phyloP scores from a whole-genome alignment of 35 echinoderm and acorn worm genomes.

The Apostichopus japonicus region DNA sequence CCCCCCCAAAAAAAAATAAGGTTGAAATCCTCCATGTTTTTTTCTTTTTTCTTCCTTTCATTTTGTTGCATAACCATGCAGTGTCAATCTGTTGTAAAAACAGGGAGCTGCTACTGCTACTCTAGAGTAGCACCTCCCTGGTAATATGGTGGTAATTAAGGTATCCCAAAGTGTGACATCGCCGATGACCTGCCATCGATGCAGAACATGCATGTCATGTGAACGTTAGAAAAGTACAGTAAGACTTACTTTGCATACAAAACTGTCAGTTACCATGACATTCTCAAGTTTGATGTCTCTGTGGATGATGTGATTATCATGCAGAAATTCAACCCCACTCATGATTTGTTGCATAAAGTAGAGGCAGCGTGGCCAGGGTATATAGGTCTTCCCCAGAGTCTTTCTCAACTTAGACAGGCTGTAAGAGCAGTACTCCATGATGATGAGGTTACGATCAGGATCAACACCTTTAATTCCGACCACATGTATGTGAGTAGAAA shows the following conservation, averaged over 20 bases:
- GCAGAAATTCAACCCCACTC: conserved; percentile 24
- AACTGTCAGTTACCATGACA: conserved; percentile 28
- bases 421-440: conserved; percentile 41
- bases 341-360: conserved; percentile 50
- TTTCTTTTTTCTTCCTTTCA: no score
- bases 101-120: no score
- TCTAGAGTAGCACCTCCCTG: no score
- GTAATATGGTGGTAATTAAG: no score
- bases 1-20: no score
- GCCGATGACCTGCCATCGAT: not conserved
- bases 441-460: not conserved
- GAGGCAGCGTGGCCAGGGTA: conserved; percentile 37
- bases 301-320: conserved; percentile 19
- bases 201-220: not conserved
- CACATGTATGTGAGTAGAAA: not conserved
- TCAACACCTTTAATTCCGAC: conserved; percentile 32
- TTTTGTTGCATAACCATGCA: no score
- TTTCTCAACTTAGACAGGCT: not conserved
- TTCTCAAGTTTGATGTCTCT: conserved; percentile 35
- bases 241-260: conserved; percentile 30
- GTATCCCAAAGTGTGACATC: no score
- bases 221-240: no score
- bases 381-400: not conserved
- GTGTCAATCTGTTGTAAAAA: no score
- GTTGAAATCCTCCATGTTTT: no score